A percentile compares a stretch with the other conserved stretches of the same genome.
Evolutionary conservation across 2,888 invertebrate species (phyloP).

Genomic region (Orchestes rusci): DNA sequence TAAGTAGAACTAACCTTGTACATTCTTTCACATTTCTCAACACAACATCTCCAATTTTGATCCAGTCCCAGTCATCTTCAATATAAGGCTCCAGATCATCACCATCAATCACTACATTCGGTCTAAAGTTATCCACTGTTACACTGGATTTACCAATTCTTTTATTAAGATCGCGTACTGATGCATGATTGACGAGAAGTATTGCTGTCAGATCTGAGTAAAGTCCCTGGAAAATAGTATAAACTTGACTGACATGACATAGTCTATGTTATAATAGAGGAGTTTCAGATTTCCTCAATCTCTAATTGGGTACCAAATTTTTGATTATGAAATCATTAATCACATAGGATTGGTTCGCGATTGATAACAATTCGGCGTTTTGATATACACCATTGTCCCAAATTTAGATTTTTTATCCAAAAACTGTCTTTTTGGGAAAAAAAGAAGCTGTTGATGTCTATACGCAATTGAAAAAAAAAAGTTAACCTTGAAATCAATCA

Average conservation of each 20-base stretch:
- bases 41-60: slow-evolving; percentile 49
- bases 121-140: slow-evolving; percentile 47
- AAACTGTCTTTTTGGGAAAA: too few species aligned
- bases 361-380: too few species aligned
- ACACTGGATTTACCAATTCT: slow-evolving; percentile 42
- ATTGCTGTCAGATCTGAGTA: slow-evolving; percentile 50
- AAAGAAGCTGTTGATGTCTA: too few species aligned
- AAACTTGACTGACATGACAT: too few species aligned
- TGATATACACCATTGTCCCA: too few species aligned
- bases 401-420: too few species aligned
- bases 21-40: slow-evolving; percentile 51
- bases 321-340: too few species aligned
- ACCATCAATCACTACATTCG: slow-evolving; percentile 50
- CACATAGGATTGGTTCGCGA: too few species aligned
- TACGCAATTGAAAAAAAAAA: too few species aligned
- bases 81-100: slow-evolving; percentile 40
- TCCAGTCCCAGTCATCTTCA: slow-evolving; percentile 53
- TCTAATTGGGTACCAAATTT: too few species aligned
- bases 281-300: too few species aligned
- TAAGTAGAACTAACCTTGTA: slow-evolving; percentile 36
- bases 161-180: slow-evolving; percentile 48
- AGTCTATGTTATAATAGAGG: too few species aligned
- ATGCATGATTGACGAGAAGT: slow-evolving; percentile 48
- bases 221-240: slow-evolving; percentile 45
- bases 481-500: background rate